Conservation (phyloP, 2,888 invertebrate genomes). For the Junonia oenone region DNA sequence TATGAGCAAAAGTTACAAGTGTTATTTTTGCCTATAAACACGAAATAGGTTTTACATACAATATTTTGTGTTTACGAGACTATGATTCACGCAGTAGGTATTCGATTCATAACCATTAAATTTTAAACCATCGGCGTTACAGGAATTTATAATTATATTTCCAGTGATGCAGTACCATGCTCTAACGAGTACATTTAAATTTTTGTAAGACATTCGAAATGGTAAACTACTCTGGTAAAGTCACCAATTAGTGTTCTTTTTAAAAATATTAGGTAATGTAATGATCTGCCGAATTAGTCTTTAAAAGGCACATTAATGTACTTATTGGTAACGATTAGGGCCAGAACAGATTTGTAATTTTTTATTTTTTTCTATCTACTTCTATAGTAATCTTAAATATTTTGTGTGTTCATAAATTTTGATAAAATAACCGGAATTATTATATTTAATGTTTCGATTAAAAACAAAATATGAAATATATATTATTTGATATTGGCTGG, state of each 20-base stretch:
- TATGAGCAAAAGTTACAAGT: too few species aligned
- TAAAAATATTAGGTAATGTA: slow-evolving; percentile 50
- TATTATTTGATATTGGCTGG: background rate
- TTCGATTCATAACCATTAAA: background rate
- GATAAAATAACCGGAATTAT: background rate
- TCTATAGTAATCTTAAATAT: background rate
- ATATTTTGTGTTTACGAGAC: background rate
- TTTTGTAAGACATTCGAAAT: background rate
- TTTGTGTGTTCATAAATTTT: slow-evolving; percentile 4
- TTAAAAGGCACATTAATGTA: slow-evolving; percentile 51
- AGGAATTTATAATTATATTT: background rate
- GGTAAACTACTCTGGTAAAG: slow-evolving; percentile 24
- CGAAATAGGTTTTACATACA: background rate
- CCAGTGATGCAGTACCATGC: background rate
- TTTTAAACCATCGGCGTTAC: background rate
- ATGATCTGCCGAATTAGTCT: slow-evolving; percentile 73
- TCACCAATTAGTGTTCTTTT: slow-evolving; percentile 69
- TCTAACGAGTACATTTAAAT: background rate
- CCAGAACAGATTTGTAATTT: slow-evolving; percentile 28
- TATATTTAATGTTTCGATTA: background rate
- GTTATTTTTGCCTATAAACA: too few species aligned
- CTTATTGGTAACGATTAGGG: slow-evolving; percentile 38
- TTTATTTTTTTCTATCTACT: slow-evolving; percentile 14
- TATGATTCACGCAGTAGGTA: background rate
- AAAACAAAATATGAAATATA: background rate